Evolutionary conservation across 2,797 vertebrate genomes (phyloP).

Genomic region (Sebastes melanostomus): DNA sequence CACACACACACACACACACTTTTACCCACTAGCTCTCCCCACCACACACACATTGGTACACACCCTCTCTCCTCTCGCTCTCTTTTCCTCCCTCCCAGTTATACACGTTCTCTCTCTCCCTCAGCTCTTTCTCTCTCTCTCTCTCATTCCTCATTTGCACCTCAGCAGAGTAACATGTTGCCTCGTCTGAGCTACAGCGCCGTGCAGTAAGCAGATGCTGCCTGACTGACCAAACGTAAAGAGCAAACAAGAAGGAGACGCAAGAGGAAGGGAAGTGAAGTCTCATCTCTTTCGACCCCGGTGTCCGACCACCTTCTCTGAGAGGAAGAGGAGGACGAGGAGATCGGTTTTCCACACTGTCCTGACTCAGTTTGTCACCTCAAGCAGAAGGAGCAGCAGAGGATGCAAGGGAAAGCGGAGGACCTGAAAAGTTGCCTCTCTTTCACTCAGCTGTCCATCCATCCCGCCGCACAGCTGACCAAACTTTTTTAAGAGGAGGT

Average conservation of each 20-base stretch:
- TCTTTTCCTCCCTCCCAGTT: conserved; percentile 54
- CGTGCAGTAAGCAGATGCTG: conserved; percentile 36
- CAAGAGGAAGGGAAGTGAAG: not conserved
- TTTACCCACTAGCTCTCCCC: conserved; percentile 34
- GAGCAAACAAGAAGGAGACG: conserved; percentile 18
- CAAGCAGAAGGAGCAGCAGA: conserved; percentile 33
- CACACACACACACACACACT: conserved; percentile 30
- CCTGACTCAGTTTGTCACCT: conserved; percentile 55
- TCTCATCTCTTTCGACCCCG: conserved; percentile 23
- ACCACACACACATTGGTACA: conserved; percentile 50
- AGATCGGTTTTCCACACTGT: conserved; percentile 23
- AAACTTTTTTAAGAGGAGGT: conserved; percentile 50
- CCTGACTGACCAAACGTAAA: conserved; percentile 31
- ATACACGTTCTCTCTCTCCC: conserved; percentile 36
- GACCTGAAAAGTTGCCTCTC: conserved; percentile 51
- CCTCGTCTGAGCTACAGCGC: conserved; percentile 43
- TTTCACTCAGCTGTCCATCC: conserved; percentile 16
- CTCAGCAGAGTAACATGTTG: conserved; percentile 71
- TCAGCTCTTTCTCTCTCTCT: conserved; percentile 30
- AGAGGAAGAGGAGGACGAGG: conserved; percentile 21
- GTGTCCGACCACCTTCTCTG: conserved; percentile 21
- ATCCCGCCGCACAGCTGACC: conserved; percentile 10
- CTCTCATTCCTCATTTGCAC: conserved; percentile 72
- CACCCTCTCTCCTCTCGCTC: conserved; percentile 58
- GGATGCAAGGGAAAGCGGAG: conserved; percentile 42